These are phyloP conservation scores for Neodiprion lecontei DNA, from an alignment of 1,140 invertebrate genomes.

Conservation along the genomic window DNA sequence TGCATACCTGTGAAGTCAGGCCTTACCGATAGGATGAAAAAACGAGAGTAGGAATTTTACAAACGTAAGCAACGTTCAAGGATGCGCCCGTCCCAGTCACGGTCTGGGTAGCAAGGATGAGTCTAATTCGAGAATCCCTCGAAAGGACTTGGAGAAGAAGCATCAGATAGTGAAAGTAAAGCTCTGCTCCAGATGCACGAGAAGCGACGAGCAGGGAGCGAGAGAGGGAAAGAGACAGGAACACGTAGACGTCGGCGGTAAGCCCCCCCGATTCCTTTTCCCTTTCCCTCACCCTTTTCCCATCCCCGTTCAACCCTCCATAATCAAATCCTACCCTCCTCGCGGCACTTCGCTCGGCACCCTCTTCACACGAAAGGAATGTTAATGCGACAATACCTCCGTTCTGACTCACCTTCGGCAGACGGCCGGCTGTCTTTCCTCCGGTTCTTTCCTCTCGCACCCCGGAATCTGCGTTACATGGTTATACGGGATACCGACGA, in stretches of 20 bases:
- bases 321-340: constrained; percentile 58
- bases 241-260: neutral
- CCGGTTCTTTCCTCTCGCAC: too few relatives aligned
- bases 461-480: too few relatives aligned
- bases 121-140: neutral
- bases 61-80: too few relatives aligned
- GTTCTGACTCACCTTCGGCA: constrained; percentile 36
- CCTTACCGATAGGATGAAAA: neutral
- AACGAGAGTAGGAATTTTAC: too few relatives aligned
- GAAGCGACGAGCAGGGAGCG: neutral
- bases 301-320: constrained; percentile 45
- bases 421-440: constrained; percentile 25
- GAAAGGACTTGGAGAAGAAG: neutral
- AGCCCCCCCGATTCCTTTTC: neutral
- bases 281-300: constrained; percentile 9
- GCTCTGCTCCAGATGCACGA: neutral
- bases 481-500: too few relatives aligned
- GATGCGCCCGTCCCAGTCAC: neutral
- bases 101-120: neutral
- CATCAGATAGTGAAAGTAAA: neutral
- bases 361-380: constrained; percentile 61
- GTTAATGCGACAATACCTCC: constrained; percentile 59
- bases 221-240: neutral
- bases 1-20: too few relatives aligned
- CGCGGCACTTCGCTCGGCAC: constrained; percentile 33